These are phyloP conservation scores for Gouania willdenowi DNA, from an alignment of 2,797 vertebrate genomes.

Conservation along the genomic window DNA sequence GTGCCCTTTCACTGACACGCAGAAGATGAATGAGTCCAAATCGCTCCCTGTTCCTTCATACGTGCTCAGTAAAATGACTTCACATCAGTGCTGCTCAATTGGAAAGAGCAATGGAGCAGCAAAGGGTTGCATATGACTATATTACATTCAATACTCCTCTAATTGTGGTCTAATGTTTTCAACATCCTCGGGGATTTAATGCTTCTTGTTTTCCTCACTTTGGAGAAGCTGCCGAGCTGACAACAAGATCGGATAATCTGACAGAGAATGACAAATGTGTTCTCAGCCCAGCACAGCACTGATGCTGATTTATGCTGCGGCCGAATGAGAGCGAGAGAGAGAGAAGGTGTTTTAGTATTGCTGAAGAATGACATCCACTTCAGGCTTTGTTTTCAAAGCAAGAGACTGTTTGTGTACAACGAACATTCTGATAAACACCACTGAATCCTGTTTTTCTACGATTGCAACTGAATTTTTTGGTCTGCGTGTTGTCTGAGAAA, in stretches of 20 bases:
- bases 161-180: constrained; percentile 13
- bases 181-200: constrained; percentile 15
- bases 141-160: not conserved
- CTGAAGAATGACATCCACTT: not conserved
- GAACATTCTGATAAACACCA: too few species aligned
- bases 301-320: constrained; percentile 15
- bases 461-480: too few species aligned
- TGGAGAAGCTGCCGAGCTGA: constrained; percentile 7
- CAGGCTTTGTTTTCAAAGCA: not conserved
- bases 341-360: not conserved
- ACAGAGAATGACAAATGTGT: constrained; percentile 22
- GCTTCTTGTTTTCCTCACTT: constrained; percentile 4
- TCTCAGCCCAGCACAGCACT: constrained; percentile 8
- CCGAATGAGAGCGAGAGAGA: not conserved
- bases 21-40: constrained; percentile 24
- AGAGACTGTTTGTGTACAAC: too few species aligned
- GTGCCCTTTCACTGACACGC: constrained; percentile 5
- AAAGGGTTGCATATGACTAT: constrained; percentile 8
- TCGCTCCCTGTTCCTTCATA: constrained; percentile 1
- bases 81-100: constrained; percentile 17
- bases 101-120: constrained; percentile 12
- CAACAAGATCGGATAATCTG: constrained; percentile 24
- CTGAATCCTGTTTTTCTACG: too few species aligned
- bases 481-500: too few species aligned
- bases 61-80: constrained; percentile 11